phyloP scores from a whole-genome alignment of 2,113 vertebrate species.

The Corapipo altera region DNA sequence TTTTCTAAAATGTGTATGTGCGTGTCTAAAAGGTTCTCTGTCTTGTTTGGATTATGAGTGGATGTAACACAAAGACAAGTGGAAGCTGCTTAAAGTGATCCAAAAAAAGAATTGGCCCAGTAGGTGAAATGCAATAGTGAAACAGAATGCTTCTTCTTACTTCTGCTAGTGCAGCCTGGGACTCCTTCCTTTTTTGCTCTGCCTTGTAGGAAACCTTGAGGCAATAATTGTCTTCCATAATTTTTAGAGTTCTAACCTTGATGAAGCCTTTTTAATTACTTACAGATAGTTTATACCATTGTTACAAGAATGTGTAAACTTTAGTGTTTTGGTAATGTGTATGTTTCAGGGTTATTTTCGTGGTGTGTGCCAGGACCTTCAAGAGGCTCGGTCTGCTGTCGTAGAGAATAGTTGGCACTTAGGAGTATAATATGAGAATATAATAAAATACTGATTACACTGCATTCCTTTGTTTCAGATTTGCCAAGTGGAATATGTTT shows the following conservation, averaged over 20 bases:
- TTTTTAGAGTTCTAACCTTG: not conserved
- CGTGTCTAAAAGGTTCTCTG: not conserved
- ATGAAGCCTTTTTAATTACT: not conserved
- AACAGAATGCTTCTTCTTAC: not conserved
- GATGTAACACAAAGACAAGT: not conserved
- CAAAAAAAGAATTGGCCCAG: not conserved
- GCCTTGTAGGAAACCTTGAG: not conserved
- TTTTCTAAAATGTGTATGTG: not conserved
- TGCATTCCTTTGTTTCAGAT: constrained; percentile 68
- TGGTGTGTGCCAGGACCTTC: not conserved
- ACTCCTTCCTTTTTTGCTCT: not conserved
- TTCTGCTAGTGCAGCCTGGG: not conserved
- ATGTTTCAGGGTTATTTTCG: not conserved
- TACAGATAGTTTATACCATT: not conserved
- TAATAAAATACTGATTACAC: not conserved
- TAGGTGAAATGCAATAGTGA: not conserved
- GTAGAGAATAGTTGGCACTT: not conserved
- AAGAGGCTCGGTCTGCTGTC: not conserved
- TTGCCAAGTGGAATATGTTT: constrained; percentile 72
- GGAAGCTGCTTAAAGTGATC: not conserved
- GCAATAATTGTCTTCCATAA: not conserved
- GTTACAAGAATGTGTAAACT: not conserved
- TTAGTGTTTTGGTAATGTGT: not conserved
- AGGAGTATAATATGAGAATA: not conserved
- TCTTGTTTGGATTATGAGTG: not conserved